Conservation (phyloP, 2,113 vertebrate species). For the Donacobius atricapilla region DNA sequence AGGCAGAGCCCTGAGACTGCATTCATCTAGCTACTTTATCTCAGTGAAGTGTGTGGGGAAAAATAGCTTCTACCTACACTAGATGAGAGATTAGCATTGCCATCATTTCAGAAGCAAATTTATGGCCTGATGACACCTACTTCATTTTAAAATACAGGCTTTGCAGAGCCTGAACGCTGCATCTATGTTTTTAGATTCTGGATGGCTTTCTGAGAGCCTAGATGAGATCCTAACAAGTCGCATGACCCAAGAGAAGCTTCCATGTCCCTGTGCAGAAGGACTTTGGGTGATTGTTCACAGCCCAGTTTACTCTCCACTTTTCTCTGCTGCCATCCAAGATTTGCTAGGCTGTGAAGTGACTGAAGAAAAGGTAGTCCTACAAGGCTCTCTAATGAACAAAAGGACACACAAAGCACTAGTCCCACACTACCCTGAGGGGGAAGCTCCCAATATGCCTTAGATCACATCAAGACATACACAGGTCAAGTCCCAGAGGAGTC, state of each 20-base stretch:
- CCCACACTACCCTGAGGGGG: not conserved
- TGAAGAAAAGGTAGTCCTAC: not conserved
- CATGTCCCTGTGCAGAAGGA: not conserved
- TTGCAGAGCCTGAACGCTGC: not conserved
- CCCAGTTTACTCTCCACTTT: not conserved
- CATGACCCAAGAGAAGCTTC: not conserved
- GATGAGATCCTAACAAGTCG: not conserved
- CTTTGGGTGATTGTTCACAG: not conserved
- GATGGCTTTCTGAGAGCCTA: not conserved
- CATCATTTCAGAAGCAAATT: conserved; percentile 45
- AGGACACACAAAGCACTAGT: not conserved
- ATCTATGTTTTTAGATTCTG: not conserved
- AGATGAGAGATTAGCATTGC: conserved; percentile 18
- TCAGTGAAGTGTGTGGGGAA: not conserved
- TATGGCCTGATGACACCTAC: conserved; percentile 35
- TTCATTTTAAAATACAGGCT: conserved; percentile 15
- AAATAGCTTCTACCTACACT: conserved; percentile 28
- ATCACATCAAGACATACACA: not conserved
- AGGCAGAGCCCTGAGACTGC: not conserved
- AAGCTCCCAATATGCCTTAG: not conserved
- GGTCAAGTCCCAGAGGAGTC: not conserved
- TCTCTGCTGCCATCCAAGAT: not conserved
- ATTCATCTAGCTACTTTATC: not conserved
- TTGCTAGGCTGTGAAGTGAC: not conserved
- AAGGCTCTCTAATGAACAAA: not conserved